phyloP scores from a whole-genome alignment of 2,888 invertebrate genomes.

The Apamea sordens region DNA sequence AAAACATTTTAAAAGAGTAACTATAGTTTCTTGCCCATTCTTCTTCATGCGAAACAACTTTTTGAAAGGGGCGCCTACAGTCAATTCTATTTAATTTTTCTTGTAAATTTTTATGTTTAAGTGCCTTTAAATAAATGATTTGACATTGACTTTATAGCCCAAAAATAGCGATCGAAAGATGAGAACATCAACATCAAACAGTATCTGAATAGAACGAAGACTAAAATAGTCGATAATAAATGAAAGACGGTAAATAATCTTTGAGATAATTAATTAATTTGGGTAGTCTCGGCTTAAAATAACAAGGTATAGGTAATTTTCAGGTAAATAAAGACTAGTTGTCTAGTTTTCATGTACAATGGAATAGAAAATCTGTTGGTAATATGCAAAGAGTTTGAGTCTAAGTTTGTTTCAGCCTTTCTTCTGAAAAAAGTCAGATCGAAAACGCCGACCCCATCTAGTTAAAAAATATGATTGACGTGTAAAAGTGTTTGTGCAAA shows the following conservation, averaged over 20 bases:
- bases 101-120: background rate
- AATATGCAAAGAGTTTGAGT: no score
- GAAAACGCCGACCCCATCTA: background rate
- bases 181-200: background rate
- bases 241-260: background rate
- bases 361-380: background rate
- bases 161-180: background rate
- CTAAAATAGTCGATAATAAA: background rate
- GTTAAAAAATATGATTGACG: background rate
- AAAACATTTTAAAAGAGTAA: no score
- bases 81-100: no score
- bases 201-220: background rate
- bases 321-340: no score
- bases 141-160: background rate
- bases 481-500: background rate
- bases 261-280: background rate
- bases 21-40: no score
- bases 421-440: no score
- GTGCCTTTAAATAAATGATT: background rate
- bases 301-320: background rate
- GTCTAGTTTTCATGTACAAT: background rate
- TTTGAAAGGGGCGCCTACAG: no score
- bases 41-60: no score
- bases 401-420: no score
- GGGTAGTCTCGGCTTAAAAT: background rate